Evolutionary conservation across 2,113 vertebrate genomes (phyloP).

Genomic region (Marcusenius ussheri): DNA sequence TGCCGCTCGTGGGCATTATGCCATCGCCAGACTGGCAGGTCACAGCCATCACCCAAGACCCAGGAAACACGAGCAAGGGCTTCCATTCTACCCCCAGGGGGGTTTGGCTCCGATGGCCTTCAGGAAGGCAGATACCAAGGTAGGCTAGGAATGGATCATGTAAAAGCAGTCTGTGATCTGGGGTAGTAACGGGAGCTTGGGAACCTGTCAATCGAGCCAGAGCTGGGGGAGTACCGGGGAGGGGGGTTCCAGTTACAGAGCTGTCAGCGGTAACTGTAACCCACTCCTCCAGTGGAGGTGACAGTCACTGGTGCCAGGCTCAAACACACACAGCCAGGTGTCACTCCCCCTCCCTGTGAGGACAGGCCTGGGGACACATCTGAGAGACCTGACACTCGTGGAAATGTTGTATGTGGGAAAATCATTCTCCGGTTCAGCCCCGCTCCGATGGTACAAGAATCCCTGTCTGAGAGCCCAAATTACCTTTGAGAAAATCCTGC

Average conservation of each 20-base stretch:
- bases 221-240: background rate
- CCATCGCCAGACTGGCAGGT: background rate
- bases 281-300: slow-evolving; percentile 35
- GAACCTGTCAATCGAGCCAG: background rate
- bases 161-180: background rate
- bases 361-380: slow-evolving; percentile 2
- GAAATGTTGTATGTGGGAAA: slow-evolving; percentile 17
- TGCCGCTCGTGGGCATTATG: background rate
- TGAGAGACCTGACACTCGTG: slow-evolving; percentile 1
- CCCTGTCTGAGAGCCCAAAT: slow-evolving; percentile 26
- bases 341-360: background rate
- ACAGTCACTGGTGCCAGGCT: slow-evolving; percentile 54
- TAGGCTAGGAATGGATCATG: background rate
- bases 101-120: background rate
- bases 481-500: background rate
- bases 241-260: slow-evolving; percentile 36
- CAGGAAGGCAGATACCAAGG: background rate
- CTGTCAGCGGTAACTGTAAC: slow-evolving; percentile 47
- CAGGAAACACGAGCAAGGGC: background rate
- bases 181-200: background rate
- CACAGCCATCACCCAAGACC: background rate
- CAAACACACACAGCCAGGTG: slow-evolving; percentile 9
- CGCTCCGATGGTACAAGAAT: slow-evolving; percentile 47
- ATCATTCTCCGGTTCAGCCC: slow-evolving; percentile 24
- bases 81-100: background rate